A percentile compares a stretch with the other conserved stretches of the same genome.
Evolutionary conservation across 92 coral and sea anemone species (phyloP).

Genomic region (Parazoanthus swiftii): DNA sequence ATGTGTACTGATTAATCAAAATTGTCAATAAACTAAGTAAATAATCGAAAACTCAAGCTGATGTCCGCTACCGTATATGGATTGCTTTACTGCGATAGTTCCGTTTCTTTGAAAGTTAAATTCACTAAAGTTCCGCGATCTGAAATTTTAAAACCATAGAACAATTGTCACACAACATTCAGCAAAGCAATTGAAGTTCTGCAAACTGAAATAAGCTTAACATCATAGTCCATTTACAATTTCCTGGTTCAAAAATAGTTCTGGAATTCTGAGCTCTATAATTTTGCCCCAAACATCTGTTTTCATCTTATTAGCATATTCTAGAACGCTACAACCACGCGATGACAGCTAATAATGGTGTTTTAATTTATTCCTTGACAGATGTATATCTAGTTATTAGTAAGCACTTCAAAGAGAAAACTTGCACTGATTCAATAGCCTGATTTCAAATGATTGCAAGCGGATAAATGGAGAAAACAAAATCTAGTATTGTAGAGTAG

Average conservation of each 20-base stretch:
- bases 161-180: not conserved
- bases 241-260: not conserved
- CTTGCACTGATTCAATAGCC: not conserved
- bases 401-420: not conserved
- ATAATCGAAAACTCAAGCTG: not conserved
- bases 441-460: not conserved
- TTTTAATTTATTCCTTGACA: not conserved
- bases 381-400: not conserved
- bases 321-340: constrained; percentile 23
- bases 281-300: constrained; percentile 8
- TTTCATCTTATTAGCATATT: constrained; percentile 33
- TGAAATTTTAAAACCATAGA: not conserved
- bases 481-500: not conserved
- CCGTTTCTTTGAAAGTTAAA: not conserved
- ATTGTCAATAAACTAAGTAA: not conserved
- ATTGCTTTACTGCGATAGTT: not conserved
- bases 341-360: not conserved
- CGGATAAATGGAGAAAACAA: not conserved
- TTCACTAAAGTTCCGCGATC: not conserved
- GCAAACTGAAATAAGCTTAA: not conserved
- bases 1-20: constrained; percentile 4
- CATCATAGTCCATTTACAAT: not conserved
- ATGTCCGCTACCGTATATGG: constrained; percentile 1
- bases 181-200: not conserved
- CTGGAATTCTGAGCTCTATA: not conserved